phyloP scores from a whole-genome alignment of 2,113 vertebrate species.

The Sander vitreus region DNA sequence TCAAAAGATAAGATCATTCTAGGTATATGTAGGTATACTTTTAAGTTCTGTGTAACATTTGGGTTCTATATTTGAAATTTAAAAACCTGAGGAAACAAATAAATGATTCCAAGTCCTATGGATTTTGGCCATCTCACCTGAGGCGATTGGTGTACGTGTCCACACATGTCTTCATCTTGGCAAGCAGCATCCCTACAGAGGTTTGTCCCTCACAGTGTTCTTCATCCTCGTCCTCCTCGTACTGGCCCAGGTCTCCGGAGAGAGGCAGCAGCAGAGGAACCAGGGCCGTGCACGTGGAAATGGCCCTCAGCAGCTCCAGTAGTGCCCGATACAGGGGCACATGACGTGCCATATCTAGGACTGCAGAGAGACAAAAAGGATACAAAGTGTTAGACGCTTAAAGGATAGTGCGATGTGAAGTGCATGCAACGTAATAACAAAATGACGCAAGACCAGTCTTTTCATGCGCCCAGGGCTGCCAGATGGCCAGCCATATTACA shows the following conservation, averaged over 20 bases:
- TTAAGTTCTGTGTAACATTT: not conserved
- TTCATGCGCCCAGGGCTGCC: not conserved
- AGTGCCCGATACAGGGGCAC: slow-evolving; percentile 96
- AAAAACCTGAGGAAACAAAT: not conserved
- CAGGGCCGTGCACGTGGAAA: slow-evolving; percentile 93
- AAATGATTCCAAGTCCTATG: not conserved
- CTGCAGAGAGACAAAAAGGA: slow-evolving; percentile 74
- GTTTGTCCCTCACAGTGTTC: slow-evolving; percentile 92
- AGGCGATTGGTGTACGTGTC: slow-evolving; percentile 98
- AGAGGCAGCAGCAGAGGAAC: slow-evolving; percentile 95
- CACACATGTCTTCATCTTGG: slow-evolving; percentile 99
- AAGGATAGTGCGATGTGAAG: not conserved
- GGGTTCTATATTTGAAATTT: not conserved
- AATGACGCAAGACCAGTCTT: not conserved
- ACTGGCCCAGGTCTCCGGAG: slow-evolving; percentile 87
- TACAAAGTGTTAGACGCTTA: not conserved
- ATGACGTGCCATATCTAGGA: slow-evolving; percentile 97
- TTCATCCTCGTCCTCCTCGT: slow-evolving; percentile 90
- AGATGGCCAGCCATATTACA: not conserved
- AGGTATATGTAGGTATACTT: not conserved
- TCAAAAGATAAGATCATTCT: not conserved
- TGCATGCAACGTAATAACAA: not conserved
- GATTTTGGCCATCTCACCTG: slow-evolving; percentile 83
- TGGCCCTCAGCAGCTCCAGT: slow-evolving; percentile 94
- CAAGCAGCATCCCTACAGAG: slow-evolving; percentile 95